Percentiles rank a stretch among this genome's conserved stretches.
Conservation (phyloP, 64 coral and sea anemone species). For the Montipora efflorescens region DNA sequence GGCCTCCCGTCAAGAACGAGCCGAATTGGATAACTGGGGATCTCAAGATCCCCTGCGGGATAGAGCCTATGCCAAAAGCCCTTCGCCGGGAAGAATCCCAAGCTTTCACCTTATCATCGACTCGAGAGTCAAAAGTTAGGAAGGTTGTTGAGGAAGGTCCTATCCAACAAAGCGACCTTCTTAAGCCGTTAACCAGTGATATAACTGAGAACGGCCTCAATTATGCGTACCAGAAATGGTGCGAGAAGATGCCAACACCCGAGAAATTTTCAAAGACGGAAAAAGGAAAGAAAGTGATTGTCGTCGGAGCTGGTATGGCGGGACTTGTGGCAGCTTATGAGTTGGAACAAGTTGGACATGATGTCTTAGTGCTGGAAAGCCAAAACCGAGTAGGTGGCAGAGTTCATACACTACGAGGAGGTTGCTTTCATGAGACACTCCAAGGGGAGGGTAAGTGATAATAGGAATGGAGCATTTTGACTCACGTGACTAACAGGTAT, state of each 20-base stretch:
- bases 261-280: conserved; percentile 2
- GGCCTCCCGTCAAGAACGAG: conserved; percentile 6
- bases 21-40: conserved; percentile 39
- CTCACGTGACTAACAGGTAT: too few relatives aligned
- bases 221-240: conserved; percentile 14
- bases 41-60: neutral
- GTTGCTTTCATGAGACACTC: conserved; percentile 13
- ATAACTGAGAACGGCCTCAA: neutral
- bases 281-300: conserved; percentile 38
- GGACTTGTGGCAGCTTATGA: conserved; percentile 58
- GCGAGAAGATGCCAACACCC: neutral
- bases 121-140: neutral
- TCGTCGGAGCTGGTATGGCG: conserved; percentile 59
- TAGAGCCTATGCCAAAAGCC: neutral
- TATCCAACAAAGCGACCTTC: conserved; percentile 30
- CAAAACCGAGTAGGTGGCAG: conserved; percentile 48
- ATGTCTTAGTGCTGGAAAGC: conserved; percentile 46
- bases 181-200: neutral
- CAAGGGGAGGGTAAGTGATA: conserved; percentile 39
- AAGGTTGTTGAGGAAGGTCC: neutral
- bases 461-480: too few relatives aligned
- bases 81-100: neutral
- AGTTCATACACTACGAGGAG: conserved; percentile 30
- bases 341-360: conserved; percentile 40
- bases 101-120: too few relatives aligned